phyloP scores from a whole-genome alignment of 1,140 invertebrate species.

The Acromyrmex echinatior region DNA sequence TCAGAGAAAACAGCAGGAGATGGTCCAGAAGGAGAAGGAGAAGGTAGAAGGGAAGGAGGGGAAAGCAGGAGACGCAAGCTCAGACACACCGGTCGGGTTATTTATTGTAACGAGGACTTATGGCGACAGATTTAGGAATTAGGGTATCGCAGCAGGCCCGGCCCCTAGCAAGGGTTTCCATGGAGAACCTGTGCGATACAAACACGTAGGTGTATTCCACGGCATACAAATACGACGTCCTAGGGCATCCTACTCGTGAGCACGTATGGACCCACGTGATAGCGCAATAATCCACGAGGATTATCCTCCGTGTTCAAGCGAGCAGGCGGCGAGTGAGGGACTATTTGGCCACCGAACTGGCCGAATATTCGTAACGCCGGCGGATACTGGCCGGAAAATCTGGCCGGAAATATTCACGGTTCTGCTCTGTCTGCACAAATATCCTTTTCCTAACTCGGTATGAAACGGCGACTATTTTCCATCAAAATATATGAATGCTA shows the following conservation, averaged over 20 bases:
- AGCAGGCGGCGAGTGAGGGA: conserved; percentile 78
- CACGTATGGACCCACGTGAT: conserved; percentile 83
- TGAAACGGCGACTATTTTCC: conserved; percentile 30
- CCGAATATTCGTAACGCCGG: conserved; percentile 80
- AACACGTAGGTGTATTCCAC: conserved; percentile 77
- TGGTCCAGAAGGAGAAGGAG: conserved; percentile 41
- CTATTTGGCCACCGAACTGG: conserved; percentile 81
- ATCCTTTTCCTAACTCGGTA: conserved; percentile 14
- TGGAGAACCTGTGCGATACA: conserved; percentile 80
- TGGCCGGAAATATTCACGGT: conserved; percentile 45
- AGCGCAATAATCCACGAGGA: conserved; percentile 86
- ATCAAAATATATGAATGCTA: conserved; percentile 37
- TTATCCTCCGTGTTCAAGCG: conserved; percentile 84
- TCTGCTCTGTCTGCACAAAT: conserved; percentile 18
- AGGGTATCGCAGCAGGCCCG: conserved; percentile 82
- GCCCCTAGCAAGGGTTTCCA: conserved; percentile 83
- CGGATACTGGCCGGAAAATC: conserved; percentile 68
- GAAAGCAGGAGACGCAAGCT: conserved; percentile 74
- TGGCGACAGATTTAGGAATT: conserved; percentile 88
- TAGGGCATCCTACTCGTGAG: conserved; percentile 78
- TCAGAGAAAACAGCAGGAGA: conserved; percentile 64
- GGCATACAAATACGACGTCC: conserved; percentile 81
- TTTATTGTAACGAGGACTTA: conserved; percentile 87
- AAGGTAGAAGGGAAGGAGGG: conserved; percentile 53
- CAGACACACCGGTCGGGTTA: conserved; percentile 83